These are phyloP conservation scores for Scartelaos histophorus DNA, from an alignment of 2,113 vertebrate species.

Conservation along the genomic window DNA sequence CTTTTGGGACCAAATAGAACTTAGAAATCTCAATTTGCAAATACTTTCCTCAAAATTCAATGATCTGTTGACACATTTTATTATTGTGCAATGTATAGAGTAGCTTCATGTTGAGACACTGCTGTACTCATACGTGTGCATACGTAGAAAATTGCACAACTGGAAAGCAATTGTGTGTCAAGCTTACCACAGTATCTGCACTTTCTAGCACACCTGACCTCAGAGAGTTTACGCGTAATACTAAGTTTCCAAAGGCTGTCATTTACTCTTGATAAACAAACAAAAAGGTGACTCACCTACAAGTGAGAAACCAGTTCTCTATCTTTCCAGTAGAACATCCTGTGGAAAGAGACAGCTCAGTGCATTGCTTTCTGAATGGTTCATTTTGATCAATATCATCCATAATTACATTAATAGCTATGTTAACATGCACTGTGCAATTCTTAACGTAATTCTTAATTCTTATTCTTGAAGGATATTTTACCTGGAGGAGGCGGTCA, in stretches of 20 bases:
- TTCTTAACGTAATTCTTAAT: too few species aligned
- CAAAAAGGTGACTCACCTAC: slow-evolving; percentile 76
- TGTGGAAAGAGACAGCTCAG: slow-evolving; percentile 63
- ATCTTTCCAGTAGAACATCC: slow-evolving; percentile 78
- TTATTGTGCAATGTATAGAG: too few species aligned
- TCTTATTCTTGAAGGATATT: too few species aligned
- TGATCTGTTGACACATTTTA: too few species aligned
- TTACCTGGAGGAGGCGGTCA: too few species aligned
- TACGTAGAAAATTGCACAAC: slow-evolving; percentile 5
- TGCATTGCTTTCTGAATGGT: slow-evolving; percentile 16
- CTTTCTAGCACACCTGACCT: slow-evolving; percentile 56
- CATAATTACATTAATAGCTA: background rate
- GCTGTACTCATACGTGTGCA: background rate
- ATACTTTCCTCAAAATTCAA: too few species aligned
- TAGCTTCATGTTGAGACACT: background rate
- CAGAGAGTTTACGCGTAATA: slow-evolving; percentile 53
- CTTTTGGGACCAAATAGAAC: background rate
- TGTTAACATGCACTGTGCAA: too few species aligned
- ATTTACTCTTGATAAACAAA: slow-evolving; percentile 13
- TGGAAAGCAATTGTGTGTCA: slow-evolving; percentile 14
- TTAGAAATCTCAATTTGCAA: background rate
- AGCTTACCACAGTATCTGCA: slow-evolving; percentile 8
- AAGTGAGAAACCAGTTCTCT: slow-evolving; percentile 77
- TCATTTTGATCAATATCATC: background rate
- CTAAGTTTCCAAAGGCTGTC: slow-evolving; percentile 44